Evolutionary conservation across 2,797 vertebrate genomes (phyloP).

Genomic region (Centropyge bicolor): DNA sequence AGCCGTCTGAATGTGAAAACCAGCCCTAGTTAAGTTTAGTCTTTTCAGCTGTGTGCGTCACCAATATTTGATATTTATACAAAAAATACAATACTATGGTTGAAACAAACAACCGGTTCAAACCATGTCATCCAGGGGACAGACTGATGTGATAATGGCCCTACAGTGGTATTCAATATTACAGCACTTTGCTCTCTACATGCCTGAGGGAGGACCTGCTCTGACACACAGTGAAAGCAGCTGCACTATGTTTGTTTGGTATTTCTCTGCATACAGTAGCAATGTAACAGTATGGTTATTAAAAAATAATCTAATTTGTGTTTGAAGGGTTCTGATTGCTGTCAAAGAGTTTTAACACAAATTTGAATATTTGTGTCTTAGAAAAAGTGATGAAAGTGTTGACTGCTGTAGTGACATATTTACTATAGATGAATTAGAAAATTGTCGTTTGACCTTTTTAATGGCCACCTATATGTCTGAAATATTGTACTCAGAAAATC

Average conservation of each 20-base stretch:
- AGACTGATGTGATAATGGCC: conserved; percentile 35
- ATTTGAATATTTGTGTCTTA: neutral
- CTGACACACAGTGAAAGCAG: conserved; percentile 5
- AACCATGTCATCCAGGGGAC: conserved; percentile 19
- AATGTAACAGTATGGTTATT: neutral
- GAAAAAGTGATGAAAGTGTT: neutral
- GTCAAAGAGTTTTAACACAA: neutral
- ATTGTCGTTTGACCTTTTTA: neutral
- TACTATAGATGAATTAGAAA: neutral
- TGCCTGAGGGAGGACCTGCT: conserved; percentile 20
- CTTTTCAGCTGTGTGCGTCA: neutral
- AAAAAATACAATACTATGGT: neutral
- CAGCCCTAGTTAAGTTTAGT: neutral
- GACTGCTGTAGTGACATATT: neutral
- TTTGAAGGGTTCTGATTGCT: neutral
- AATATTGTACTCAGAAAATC: neutral
- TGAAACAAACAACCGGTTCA: conserved; percentile 5
- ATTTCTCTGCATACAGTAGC: neutral
- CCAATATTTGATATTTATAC: neutral
- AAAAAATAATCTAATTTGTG: neutral
- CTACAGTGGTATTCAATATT: conserved; percentile 29
- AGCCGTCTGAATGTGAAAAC: conserved; percentile 1
- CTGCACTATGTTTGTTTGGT: neutral
- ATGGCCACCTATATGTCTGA: neutral
- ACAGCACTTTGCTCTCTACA: conserved; percentile 41